Evolutionary conservation across 2,888 invertebrate species (phyloP).

Genomic region (Lathronympha strigana): DNA sequence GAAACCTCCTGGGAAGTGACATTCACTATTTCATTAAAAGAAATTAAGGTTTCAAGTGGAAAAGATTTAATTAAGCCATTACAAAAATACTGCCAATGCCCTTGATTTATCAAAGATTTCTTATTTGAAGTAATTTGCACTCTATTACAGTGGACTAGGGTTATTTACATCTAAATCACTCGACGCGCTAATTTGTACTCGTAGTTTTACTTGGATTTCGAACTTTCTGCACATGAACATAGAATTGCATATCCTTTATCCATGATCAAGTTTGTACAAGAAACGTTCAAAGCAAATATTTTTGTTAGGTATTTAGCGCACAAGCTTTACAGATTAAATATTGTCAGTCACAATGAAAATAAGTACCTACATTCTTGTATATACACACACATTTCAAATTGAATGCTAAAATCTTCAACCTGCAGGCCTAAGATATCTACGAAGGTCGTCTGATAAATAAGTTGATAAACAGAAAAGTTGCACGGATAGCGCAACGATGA

Average conservation of each 20-base stretch:
- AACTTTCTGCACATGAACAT: not conserved
- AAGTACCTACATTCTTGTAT: too few relatives aligned
- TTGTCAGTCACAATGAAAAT: too few relatives aligned
- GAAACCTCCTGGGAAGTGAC: too few relatives aligned
- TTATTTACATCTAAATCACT: not conserved
- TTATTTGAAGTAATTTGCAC: not conserved
- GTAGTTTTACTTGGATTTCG: not conserved
- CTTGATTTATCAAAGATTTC: not conserved
- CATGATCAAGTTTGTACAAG: not conserved
- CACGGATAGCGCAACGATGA: too few relatives aligned
- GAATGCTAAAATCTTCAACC: too few relatives aligned
- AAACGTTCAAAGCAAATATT: not conserved
- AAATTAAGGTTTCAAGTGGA: not conserved
- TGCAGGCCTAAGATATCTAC: too few relatives aligned
- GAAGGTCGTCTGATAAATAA: too few relatives aligned
- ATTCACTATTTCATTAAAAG: not conserved
- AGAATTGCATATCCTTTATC: not conserved
- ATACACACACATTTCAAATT: too few relatives aligned
- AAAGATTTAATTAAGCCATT: slow-evolving; percentile 26
- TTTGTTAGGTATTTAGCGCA: not conserved
- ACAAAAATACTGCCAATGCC: slow-evolving; percentile 11
- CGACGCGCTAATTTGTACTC: not conserved
- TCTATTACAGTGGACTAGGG: not conserved
- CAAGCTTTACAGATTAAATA: not conserved
- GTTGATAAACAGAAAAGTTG: too few relatives aligned